phyloP scores from a whole-genome alignment of 2,113 vertebrate genomes.

The Sander vitreus region DNA sequence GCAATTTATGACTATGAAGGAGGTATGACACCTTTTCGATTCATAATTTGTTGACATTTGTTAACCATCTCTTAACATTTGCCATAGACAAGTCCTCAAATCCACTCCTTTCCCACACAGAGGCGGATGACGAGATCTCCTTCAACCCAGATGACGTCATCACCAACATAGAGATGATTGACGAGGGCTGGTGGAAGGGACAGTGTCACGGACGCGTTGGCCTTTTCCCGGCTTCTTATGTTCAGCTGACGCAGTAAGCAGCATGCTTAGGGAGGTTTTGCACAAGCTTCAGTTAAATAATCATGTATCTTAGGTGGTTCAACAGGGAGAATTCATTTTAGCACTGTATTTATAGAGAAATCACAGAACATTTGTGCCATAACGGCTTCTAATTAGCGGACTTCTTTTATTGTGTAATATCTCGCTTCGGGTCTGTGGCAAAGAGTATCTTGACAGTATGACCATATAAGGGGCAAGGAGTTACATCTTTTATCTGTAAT shows the following conservation, averaged over 20 bases:
- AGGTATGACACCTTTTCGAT: conserved; percentile 78
- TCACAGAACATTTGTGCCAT: not conserved
- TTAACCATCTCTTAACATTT: not conserved
- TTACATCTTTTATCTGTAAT: not conserved
- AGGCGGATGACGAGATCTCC: conserved; percentile 93
- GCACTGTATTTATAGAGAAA: conserved; percentile 19
- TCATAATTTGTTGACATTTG: not conserved
- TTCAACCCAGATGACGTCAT: conserved; percentile 92
- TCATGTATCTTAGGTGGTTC: not conserved
- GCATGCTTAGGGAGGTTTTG: not conserved
- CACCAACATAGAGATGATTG: conserved; percentile 93
- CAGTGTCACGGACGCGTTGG: conserved; percentile 85
- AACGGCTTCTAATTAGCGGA: conserved; percentile 1
- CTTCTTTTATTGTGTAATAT: conserved; percentile 14
- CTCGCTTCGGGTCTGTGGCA: not conserved
- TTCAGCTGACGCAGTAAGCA: conserved; percentile 85
- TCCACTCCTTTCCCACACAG: conserved; percentile 73
- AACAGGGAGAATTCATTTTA: not conserved
- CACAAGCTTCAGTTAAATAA: conserved; percentile 24
- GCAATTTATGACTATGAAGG: conserved; percentile 92
- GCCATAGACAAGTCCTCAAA: not conserved
- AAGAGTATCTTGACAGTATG: not conserved
- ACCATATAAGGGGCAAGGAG: not conserved
- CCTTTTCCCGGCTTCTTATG: conserved; percentile 94
- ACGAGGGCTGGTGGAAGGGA: conserved; percentile 96